Conservation (phyloP, 2,888 invertebrate genomes). For the Polydrusus cervinus region DNA sequence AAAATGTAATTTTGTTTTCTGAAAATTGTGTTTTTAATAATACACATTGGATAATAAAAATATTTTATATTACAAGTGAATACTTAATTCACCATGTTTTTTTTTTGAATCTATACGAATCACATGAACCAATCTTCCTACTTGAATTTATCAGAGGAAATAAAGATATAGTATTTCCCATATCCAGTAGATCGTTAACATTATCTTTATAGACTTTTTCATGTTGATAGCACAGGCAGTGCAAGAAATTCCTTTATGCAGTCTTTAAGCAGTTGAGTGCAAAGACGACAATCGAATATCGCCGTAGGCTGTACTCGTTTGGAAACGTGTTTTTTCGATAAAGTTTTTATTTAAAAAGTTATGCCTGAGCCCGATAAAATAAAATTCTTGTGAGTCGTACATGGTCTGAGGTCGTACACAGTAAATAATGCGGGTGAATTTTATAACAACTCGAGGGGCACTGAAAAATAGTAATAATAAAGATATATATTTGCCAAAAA, state of each 20-base stretch:
- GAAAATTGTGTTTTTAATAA: too few relatives aligned
- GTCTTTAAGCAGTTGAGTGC: constrained; percentile 9
- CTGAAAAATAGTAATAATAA: too few relatives aligned
- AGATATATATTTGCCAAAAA: too few relatives aligned
- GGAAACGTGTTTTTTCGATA: neutral
- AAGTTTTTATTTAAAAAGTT: neutral
- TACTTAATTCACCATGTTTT: too few relatives aligned
- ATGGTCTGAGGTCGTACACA: too few relatives aligned
- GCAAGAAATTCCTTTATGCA: neutral
- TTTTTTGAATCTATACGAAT: too few relatives aligned
- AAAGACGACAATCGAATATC: neutral
- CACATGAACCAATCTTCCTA: neutral
- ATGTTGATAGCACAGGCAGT: neutral
- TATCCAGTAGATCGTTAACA: neutral
- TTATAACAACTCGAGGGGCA: too few relatives aligned
- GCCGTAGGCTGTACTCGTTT: neutral
- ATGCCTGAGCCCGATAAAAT: neutral
- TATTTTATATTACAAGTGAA: too few relatives aligned
- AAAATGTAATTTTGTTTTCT: too few relatives aligned
- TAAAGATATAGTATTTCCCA: neutral
- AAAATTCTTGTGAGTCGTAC: neutral
- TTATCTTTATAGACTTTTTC: neutral
- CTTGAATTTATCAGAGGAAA: neutral
- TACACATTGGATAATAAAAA: too few relatives aligned
- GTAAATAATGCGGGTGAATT: too few relatives aligned